These are phyloP conservation scores for Doryteuthis pealeii DNA, from an alignment of 1,140 invertebrate genomes.

Conservation along the genomic window DNA sequence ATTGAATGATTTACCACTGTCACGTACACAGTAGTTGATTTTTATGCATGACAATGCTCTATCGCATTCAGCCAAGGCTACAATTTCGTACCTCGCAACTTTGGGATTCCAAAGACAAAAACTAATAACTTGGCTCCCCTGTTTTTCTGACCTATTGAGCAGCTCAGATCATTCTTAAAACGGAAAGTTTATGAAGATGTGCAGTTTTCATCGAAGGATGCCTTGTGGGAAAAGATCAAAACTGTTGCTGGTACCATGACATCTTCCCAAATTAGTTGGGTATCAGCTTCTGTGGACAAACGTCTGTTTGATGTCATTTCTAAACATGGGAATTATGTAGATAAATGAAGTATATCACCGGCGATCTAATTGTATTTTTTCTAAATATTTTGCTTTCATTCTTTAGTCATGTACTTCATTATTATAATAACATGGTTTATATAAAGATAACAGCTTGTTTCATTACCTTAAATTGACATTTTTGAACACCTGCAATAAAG, in stretches of 20 bases:
- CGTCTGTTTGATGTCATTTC: background rate
- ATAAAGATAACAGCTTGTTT: background rate
- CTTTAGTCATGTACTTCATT: background rate
- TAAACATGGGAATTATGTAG: background rate
- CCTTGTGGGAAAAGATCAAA: background rate
- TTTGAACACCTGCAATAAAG: background rate
- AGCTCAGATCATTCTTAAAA: background rate
- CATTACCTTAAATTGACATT: conserved; percentile 2
- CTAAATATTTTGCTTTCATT: background rate
- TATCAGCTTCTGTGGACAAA: background rate
- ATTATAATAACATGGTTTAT: background rate
- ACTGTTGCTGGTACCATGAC: background rate
- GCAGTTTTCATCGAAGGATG: background rate
- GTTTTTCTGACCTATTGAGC: background rate
- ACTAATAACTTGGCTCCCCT: background rate
- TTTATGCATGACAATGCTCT: background rate
- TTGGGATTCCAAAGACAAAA: background rate
- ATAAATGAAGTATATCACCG: background rate
- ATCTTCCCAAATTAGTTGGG: background rate
- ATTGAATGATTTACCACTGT: background rate
- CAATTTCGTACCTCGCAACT: background rate
- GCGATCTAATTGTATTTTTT: background rate
- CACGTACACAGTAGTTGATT: background rate
- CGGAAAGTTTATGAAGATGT: background rate
- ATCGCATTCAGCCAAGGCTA: background rate